Conservation (phyloP, 1,140 invertebrate species). For the Tetramorium alpestre region DNA sequence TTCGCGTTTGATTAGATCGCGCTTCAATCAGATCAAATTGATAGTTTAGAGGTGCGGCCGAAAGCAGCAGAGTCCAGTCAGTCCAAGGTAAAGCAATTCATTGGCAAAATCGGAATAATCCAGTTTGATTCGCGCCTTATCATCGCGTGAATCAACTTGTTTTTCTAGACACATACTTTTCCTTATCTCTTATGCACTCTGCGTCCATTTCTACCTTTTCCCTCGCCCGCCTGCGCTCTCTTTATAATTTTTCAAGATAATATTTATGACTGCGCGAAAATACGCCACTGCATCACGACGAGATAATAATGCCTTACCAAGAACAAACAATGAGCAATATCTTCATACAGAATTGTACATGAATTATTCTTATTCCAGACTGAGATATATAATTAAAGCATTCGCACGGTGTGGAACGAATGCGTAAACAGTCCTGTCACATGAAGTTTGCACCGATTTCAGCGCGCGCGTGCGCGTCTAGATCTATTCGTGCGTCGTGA, state of each 20-base stretch:
- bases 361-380: no score
- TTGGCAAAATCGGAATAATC: not conserved
- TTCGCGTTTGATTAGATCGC: not conserved
- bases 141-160: not conserved
- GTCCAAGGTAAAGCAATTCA: not conserved
- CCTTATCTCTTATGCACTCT: not conserved
- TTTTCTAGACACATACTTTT: not conserved
- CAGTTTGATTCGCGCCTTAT: not conserved
- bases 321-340: not conserved
- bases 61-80: not conserved
- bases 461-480: no score
- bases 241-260: not conserved
- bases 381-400: no score
- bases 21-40: not conserved
- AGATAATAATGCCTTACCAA: no score
- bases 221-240: not conserved
- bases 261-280: not conserved
- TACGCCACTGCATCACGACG: not conserved
- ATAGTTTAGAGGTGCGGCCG: conserved; percentile 10
- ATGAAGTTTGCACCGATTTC: no score
- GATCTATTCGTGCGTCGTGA: no score
- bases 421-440: no score
- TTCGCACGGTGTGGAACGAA: no score
- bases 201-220: not conserved
- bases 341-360: not conserved